A percentile compares a stretch with the other conserved stretches of the same genome.
Conservation (phyloP, 2,888 invertebrate genomes). For the Apamea monoglypha region DNA sequence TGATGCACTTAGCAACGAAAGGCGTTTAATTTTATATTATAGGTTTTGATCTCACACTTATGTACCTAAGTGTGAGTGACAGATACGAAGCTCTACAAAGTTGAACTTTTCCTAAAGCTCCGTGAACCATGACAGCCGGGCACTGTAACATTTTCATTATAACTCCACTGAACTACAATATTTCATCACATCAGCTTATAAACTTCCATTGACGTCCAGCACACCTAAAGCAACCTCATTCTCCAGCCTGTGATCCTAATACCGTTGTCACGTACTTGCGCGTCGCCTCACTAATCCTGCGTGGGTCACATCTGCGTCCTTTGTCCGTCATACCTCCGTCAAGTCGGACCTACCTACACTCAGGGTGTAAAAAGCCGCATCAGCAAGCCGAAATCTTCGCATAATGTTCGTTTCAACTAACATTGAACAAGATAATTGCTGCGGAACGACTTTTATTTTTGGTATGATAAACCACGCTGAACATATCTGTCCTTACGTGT, state of each 20-base stretch:
- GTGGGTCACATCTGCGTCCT: slow-evolving; percentile 54
- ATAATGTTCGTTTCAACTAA: not conserved
- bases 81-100: not conserved
- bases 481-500: not conserved
- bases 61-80: not conserved
- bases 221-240: slow-evolving; percentile 16
- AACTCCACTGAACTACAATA: slow-evolving; percentile 3
- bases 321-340: slow-evolving; percentile 50
- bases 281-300: slow-evolving; percentile 39
- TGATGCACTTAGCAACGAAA: not conserved
- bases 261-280: slow-evolving; percentile 44
- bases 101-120: not conserved
- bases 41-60: not conserved
- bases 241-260: not conserved
- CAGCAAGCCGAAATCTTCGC: slow-evolving; percentile 7
- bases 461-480: not conserved
- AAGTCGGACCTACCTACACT: not conserved
- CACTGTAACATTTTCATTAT: not conserved
- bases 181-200: slow-evolving; percentile 36
- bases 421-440: not conserved
- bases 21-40: too few species aligned
- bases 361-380: slow-evolving; percentile 16
- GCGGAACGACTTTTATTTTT: not conserved
- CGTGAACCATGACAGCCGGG: too few species aligned
- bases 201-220: slow-evolving; percentile 14